Base-by-base conservation (phyloP, 1,140 invertebrate genomes). In the Brachionus rotundiformis region DNA sequence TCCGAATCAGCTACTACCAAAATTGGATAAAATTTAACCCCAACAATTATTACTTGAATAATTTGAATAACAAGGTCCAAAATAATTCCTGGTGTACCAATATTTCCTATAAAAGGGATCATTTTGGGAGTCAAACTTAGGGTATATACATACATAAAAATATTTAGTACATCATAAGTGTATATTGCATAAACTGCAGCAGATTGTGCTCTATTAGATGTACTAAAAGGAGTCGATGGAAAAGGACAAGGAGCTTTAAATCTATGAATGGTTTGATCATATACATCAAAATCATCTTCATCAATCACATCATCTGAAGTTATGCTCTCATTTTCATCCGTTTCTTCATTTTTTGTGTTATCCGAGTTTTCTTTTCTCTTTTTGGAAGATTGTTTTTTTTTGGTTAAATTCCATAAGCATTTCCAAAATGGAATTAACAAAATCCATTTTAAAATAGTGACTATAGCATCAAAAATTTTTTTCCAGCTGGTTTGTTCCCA, bases 21-120 rank as follows among this genome's bases (percentile, higher is more conserved):
- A 36, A 79, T 79, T 3, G 76, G 76, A 63, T 79, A 79, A 41
- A 79, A 79, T 63, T 79, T 79, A 1, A 79, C 33, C 0, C 76
- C 76, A n/a, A 79, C 54, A 25, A 79, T 33, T 23, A 79, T 39
- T 16, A 79, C 76, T 79, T 79, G 76, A 33, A 79, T 63, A 10
- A 61, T 19, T 41, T 79, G 76, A 0, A 79, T 79, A 7, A 79
- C 19, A 2, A 79, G 19, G 16, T 79, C 59, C 3, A 79, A 11
- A 23, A 79, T 19, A 11, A 79, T 63, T 11, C 76, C 76, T 4
- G 44, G 49, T 1, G 41, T 59, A 3, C 47, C 47, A 13, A 79
- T 63, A 6, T 79, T 41, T n/a, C 76, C 76, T n/a, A 39, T 7
- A 59, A 79, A 59, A 29, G 76, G 76, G 11, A 79, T 59, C 19